Evolutionary conservation across 1,140 invertebrate genomes (phyloP).

Genomic region (Ephestia elutella): DNA sequence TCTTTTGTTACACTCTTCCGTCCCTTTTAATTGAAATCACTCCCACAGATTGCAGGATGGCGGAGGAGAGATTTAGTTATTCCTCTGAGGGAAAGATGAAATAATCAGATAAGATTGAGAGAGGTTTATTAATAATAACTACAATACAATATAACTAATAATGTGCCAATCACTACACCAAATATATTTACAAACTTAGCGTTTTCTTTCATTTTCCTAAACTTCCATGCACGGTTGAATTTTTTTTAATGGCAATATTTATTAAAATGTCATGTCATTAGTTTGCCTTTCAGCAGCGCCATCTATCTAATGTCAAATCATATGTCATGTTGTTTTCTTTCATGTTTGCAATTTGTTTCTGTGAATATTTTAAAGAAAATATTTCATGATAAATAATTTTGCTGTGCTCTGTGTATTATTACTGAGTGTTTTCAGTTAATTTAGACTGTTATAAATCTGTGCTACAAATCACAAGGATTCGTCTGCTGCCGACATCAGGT

Average conservation of each 20-base stretch:
- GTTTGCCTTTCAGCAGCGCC: conserved; percentile 4
- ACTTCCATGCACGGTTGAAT: too few species aligned
- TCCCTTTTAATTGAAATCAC: too few species aligned
- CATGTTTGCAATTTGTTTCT: conserved; percentile 30
- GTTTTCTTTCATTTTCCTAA: too few species aligned
- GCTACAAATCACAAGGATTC: conserved; percentile 2
- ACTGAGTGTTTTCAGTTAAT: conserved; percentile 12
- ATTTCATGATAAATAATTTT: conserved; percentile 8
- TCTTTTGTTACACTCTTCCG: too few species aligned
- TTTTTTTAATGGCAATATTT: neutral
- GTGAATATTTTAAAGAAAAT: conserved; percentile 22
- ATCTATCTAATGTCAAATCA: too few species aligned
- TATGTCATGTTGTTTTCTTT: conserved; percentile 17
- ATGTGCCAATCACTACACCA: neutral
- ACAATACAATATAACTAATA: too few species aligned
- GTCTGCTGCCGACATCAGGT: conserved; percentile 24
- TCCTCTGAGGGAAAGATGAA: too few species aligned
- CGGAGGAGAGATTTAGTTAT: too few species aligned
- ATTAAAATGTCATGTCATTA: neutral
- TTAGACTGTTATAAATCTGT: conserved; percentile 6
- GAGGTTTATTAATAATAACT: too few species aligned
- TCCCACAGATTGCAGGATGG: too few species aligned
- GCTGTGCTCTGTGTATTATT: conserved; percentile 12
- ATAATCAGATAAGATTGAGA: too few species aligned
- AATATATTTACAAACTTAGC: too few species aligned